Conservation (phyloP, 2,797 vertebrate genomes). For the Mallotus villosus region DNA sequence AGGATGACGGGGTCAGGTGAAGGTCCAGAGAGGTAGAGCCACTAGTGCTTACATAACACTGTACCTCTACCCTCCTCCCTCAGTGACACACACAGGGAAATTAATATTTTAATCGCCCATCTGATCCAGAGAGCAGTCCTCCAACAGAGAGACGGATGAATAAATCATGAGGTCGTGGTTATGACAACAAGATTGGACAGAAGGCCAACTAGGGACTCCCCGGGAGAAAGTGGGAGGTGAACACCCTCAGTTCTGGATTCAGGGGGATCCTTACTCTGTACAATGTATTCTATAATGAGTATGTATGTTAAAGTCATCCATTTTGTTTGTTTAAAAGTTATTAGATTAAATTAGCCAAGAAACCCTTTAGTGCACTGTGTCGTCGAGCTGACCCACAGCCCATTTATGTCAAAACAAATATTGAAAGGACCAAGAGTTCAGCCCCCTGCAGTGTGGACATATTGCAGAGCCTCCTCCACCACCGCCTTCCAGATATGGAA, state of each 20-base stretch:
- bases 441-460: slow-evolving; percentile 19
- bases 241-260: neutral
- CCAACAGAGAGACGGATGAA: slow-evolving; percentile 60
- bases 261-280: too few relatives aligned
- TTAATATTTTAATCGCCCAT: slow-evolving; percentile 72
- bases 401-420: neutral
- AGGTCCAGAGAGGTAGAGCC: slow-evolving; percentile 30
- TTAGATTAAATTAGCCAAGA: neutral
- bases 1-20: slow-evolving; percentile 15
- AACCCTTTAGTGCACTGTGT: too few relatives aligned
- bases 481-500: slow-evolving; percentile 27
- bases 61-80: slow-evolving; percentile 2
- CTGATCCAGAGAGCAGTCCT: slow-evolving; percentile 26
- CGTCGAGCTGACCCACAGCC: neutral
- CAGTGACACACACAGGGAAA: slow-evolving; percentile 48
- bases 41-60: slow-evolving; percentile 58
- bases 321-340: too few relatives aligned
- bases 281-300: too few relatives aligned
- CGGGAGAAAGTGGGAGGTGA: neutral
- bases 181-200: slow-evolving; percentile 57
- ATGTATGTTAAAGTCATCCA: too few relatives aligned
- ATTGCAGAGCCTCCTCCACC: slow-evolving; percentile 21
- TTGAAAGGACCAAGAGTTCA: neutral
- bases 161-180: slow-evolving; percentile 70
- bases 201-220: slow-evolving; percentile 47